Evolutionary conservation across 2,888 invertebrate genomes (phyloP), one percentile per base, ranked within the genome.

Genomic region (Acrobasis repandana): DNA sequence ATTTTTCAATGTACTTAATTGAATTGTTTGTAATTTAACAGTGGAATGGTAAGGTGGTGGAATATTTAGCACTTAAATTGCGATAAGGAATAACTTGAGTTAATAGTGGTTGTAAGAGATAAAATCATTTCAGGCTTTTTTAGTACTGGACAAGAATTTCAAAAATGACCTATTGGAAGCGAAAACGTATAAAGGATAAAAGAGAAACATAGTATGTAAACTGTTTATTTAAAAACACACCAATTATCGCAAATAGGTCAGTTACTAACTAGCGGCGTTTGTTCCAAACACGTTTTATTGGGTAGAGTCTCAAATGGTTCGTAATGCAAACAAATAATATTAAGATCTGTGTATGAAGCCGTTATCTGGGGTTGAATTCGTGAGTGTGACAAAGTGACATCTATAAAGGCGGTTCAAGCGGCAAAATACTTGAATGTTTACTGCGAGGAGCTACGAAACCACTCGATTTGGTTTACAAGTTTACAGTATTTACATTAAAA

Each of bases 341-440:
- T 72, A 66, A 67, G 66, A 77, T 73, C 75, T 75, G 77, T 75
- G 75, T 78, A 79, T 83, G 77, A 84, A 79, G 79, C 74, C 82
- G 80, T 84, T 83, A 83, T 81, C 80, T 82, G 78, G 70, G 75
- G 74, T 75, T 79, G 75, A 84, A 79, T 79, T 80, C 73, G 76
- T 70, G 79, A 81, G 79, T 84, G 83, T 83, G 82, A 84, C 80
- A 84, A 85, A 85, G 81, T 86, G 85, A 86, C 84, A 82, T 83
- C 83, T 83, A 82, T 83, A 83, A 85, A 84, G 77, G 82, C 80
- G 81, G 81, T 82, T 83, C 76, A 80, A 76, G 76, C 80, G 79
- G 76, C 80, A 83, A 83, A 86, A 85, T 79, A 84, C 85, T 86
- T 77, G 80, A 83, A 80, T 78, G 75, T 75, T 71, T 73, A 67